Evolutionary conservation across 2,797 vertebrate genomes (phyloP).

Genomic region (Petrocephalus sullivani): DNA sequence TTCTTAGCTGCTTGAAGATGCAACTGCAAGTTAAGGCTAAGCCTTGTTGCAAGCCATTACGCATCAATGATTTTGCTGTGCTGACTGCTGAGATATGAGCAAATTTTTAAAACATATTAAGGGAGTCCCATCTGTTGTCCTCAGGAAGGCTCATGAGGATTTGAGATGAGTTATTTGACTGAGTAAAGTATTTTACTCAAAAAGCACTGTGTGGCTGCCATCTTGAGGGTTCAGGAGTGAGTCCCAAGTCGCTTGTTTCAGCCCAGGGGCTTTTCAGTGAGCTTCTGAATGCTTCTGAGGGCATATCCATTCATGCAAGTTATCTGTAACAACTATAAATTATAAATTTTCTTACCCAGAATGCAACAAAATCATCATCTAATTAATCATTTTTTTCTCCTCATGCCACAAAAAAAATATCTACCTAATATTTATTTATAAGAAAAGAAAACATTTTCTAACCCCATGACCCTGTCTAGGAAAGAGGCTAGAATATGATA

Average conservation of each 20-base stretch:
- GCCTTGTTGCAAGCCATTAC: background rate
- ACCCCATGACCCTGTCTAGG: background rate
- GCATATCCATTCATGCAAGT: background rate
- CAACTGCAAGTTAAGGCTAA: background rate
- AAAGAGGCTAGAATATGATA: background rate
- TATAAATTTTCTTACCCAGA: background rate
- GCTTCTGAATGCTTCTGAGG: background rate
- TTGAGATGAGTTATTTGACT: background rate
- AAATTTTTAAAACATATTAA: background rate
- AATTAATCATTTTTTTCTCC: background rate
- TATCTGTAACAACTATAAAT: background rate
- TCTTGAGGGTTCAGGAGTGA: background rate
- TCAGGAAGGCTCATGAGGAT: constrained; percentile 3
- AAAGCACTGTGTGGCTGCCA: background rate
- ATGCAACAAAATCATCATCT: background rate
- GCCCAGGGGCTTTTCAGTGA: background rate
- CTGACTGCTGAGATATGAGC: background rate
- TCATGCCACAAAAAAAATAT: background rate
- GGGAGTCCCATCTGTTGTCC: background rate
- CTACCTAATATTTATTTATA: background rate
- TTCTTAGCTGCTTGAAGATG: background rate
- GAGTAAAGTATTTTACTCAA: background rate
- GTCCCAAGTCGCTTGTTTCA: background rate
- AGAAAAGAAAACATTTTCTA: background rate
- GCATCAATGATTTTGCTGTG: background rate